Percentiles rank a stretch among this genome's conserved stretches.
phyloP scores from a whole-genome alignment of 2,797 vertebrate species.

The Serranus cabrilla region DNA sequence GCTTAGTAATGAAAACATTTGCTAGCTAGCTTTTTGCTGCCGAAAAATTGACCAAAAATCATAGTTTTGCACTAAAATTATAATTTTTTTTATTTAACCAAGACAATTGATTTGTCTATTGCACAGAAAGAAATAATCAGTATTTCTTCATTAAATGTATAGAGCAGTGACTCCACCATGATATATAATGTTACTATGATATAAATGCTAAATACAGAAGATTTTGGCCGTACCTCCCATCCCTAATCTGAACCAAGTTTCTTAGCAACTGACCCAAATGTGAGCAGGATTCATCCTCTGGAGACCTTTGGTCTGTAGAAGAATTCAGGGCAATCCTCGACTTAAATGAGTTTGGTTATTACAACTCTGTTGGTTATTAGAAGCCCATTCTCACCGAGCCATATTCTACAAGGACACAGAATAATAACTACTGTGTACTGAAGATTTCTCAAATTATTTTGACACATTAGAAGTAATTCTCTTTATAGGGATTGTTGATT shows the following conservation, averaged over 20 bases:
- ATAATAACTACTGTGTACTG: background rate
- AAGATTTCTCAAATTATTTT: background rate
- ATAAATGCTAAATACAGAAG: too few relatives aligned
- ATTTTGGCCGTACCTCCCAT: too few relatives aligned
- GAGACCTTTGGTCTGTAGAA: background rate
- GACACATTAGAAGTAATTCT: background rate
- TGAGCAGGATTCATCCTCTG: background rate
- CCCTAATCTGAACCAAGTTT: background rate
- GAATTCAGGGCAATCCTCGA: background rate
- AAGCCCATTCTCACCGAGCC: background rate
- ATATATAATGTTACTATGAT: too few relatives aligned
- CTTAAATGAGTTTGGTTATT: background rate
- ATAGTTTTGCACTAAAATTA: too few relatives aligned
- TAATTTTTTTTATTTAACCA: too few relatives aligned
- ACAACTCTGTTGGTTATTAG: background rate
- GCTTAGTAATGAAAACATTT: too few relatives aligned
- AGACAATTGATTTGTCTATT: too few relatives aligned
- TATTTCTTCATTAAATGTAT: too few relatives aligned
- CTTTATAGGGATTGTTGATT: background rate
- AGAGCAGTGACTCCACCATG: too few relatives aligned
- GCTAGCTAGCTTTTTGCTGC: too few relatives aligned
- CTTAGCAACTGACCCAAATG: background rate
- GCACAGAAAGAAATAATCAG: too few relatives aligned
- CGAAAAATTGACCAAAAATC: too few relatives aligned
- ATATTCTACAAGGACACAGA: background rate